A percentile compares a stretch with the other conserved stretches of the same genome.
Evolutionary conservation across 2,113 vertebrate genomes (phyloP).

Genomic region (Rafetus swinhoei): DNA sequence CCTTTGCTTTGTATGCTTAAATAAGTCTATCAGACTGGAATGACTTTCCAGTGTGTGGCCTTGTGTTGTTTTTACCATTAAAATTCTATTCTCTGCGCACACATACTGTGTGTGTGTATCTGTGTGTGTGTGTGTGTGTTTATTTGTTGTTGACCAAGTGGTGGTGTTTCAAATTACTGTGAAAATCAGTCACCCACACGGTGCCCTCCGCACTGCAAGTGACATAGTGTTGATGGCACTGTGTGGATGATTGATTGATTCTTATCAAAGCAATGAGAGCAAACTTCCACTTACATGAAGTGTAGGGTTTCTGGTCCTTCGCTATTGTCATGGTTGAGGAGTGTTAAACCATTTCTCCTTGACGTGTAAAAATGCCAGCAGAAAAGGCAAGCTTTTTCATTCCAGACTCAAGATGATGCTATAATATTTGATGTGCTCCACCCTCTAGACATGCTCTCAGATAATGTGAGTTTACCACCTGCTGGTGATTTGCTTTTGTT

Average conservation of each 20-base stretch:
- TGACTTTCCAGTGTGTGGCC: background rate
- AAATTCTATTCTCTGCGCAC: background rate
- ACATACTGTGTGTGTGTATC: fast-evolving
- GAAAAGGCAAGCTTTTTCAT: background rate
- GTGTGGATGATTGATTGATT: background rate
- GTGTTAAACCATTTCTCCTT: background rate
- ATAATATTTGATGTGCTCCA: background rate
- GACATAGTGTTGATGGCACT: background rate
- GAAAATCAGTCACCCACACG: background rate
- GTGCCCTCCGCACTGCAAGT: background rate
- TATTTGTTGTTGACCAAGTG: background rate
- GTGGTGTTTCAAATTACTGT: background rate
- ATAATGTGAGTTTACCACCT: background rate
- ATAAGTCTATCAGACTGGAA: fast-evolving
- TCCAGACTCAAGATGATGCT: fast-evolving
- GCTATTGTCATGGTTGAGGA: background rate
- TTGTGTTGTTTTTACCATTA: background rate
- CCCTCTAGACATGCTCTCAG: background rate
- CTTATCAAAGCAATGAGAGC: background rate
- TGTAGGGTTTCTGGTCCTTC: background rate
- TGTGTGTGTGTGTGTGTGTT: fast-evolving
- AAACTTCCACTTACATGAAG: fast-evolving
- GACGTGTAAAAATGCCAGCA: fast-evolving
- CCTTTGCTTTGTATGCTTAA: background rate
- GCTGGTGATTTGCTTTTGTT: background rate